Evolutionary conservation across 1,140 invertebrate species (phyloP), one percentile per base, ranked within the genome.

Genomic region (Zaprionus africanus): DNA sequence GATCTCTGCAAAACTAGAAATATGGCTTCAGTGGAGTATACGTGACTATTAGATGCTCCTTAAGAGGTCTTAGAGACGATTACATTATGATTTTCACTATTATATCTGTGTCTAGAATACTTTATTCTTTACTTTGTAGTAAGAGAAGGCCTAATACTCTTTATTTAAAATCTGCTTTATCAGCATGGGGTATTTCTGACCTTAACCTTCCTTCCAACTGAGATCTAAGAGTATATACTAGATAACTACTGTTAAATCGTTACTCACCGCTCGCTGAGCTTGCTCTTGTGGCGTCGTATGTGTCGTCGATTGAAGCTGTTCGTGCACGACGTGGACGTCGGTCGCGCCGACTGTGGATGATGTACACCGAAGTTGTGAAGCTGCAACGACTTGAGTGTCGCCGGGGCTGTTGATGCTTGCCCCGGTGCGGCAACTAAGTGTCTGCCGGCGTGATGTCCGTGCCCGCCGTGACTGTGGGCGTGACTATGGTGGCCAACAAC

Each of bases 281-380:
- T 92, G 77, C 87, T 90, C 76, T 92, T 92, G 61, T 92, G 88
- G 43, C 86, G 60, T 28, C 91, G 92, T 56, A 90, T 92, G 78
- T 92, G 87, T 0, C 88, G 82, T 19, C 91, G 77, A 62, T 92
- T 92, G 75, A 92, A 92, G 80, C 91, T 92, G 63, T 92, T 92
- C 62, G 91, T 92, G 81, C 91, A 92, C 82, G 91, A 92, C 24
- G 81, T 91, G 70, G 91, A 92, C 58, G 91, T 91, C 13, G 84
- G 81, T 58, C 90, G 71, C 19, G 85, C 67, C 54, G 87, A 13
- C 19, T 51, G 77, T 76, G 78, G 82, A 64, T 82, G 84, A 51
- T 91, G 78, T 19, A 79, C 85, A 46, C 83, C 85, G 31, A 88
- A 79, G 49, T 75, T 90, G 53, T 88, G 84, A 12, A 88, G 73